A percentile compares a stretch with the other conserved stretches of the same genome.
These are phyloP conservation scores for Trialeurodes vaporariorum DNA, from an alignment of 1,140 invertebrate species.

Conservation along the genomic window DNA sequence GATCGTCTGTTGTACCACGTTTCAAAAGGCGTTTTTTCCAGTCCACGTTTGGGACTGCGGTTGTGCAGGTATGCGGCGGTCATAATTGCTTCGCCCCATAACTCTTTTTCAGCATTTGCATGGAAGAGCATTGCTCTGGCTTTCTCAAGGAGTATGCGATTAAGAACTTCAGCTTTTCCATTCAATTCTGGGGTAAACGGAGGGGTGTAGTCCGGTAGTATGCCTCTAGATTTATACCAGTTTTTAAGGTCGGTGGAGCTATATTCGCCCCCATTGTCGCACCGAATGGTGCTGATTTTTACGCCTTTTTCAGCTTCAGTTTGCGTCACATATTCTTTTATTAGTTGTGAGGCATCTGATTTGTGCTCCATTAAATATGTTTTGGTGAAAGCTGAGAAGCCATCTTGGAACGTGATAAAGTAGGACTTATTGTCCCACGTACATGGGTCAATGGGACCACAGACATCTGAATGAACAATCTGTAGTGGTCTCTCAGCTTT, in stretches of 20 bases:
- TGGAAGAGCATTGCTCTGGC: constrained; percentile 28
- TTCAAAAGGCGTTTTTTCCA: constrained; percentile 15
- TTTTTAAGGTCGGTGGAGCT: constrained; percentile 18
- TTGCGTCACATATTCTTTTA: constrained; percentile 13
- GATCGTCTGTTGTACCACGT: constrained; percentile 14
- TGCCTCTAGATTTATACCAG: constrained; percentile 26
- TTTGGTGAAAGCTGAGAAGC: constrained; percentile 30
- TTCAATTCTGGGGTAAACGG: constrained; percentile 30
- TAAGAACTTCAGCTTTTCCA: constrained; percentile 30
- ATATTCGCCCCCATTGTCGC: constrained; percentile 19
- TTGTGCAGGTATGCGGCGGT: constrained; percentile 14
- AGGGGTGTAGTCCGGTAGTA: constrained; percentile 25
- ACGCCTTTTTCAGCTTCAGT: constrained; percentile 4
- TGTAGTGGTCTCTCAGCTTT: constrained; percentile 24
- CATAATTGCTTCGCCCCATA: constrained; percentile 31
- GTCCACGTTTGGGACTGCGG: constrained; percentile 8
- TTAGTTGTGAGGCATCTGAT: constrained; percentile 9
- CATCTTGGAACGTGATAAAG: constrained; percentile 33
- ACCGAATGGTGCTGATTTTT: constrained; percentile 7
- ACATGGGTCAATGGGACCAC: constrained; percentile 28
- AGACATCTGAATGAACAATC: constrained; percentile 31
- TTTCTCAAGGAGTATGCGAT: constrained; percentile 26
- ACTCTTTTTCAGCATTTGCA: constrained; percentile 16
- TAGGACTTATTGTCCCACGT: constrained; percentile 27
- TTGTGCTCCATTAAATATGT: constrained; percentile 23